phyloP scores from a whole-genome alignment of 2,797 vertebrate species.

The Borostomias antarcticus region DNA sequence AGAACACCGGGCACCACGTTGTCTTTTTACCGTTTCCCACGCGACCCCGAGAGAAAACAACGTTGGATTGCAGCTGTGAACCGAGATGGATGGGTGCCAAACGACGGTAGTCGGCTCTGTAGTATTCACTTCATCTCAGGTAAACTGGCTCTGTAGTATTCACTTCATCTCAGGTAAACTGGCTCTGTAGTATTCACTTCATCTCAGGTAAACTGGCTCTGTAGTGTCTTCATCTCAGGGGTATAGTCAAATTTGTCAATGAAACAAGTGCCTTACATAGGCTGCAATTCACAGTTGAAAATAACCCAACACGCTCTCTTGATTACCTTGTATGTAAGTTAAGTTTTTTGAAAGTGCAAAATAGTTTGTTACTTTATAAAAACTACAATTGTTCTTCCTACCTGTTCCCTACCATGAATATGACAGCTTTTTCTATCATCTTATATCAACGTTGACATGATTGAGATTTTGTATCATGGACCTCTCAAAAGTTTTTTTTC shows the following conservation, averaged over 20 bases:
- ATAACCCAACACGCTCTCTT: neutral
- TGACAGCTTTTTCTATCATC: no score
- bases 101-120: conserved; percentile 78
- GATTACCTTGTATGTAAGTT: no score
- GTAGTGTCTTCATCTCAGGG: conserved; percentile 79
- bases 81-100: conserved; percentile 76
- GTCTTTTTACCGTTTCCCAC: conserved; percentile 78
- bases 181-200: conserved; percentile 79
- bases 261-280: neutral
- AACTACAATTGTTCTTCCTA: neutral
- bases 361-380: no score
- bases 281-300: neutral
- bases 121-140: conserved; percentile 80
- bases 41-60: conserved; percentile 77
- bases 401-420: neutral
- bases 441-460: no score
- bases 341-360: no score
- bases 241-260: conserved; percentile 14
- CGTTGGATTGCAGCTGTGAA: conserved; percentile 79
- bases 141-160: conserved; percentile 73
- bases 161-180: conserved; percentile 78
- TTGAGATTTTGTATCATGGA: neutral
- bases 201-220: conserved; percentile 76
- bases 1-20: conserved; percentile 73
- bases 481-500: neutral